Conservation (phyloP, 2,888 invertebrate species). For the Orthonychiurus folsomi region DNA sequence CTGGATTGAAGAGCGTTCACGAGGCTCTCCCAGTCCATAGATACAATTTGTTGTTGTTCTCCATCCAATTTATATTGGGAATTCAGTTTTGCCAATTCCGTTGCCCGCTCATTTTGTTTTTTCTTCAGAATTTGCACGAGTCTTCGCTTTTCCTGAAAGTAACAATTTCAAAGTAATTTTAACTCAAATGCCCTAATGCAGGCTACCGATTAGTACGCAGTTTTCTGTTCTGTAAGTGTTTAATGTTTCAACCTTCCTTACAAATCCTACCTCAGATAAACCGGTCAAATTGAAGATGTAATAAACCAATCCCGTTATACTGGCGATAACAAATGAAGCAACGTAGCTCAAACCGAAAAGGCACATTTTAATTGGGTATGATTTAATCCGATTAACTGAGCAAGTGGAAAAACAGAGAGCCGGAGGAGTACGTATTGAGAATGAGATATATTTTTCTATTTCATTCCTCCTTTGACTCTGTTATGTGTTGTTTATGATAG, state of each 20-base stretch:
- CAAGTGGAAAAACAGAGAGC: background rate
- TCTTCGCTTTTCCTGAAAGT: slow-evolving; percentile 24
- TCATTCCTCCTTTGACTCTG: background rate
- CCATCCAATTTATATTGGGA: slow-evolving; percentile 22
- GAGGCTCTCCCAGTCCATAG: slow-evolving; percentile 32
- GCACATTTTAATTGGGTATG: background rate
- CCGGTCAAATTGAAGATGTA: background rate
- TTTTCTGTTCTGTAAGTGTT: too few relatives aligned
- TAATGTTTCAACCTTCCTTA: too few relatives aligned
- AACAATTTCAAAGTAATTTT: too few relatives aligned
- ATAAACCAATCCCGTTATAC: background rate
- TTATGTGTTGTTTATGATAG: background rate
- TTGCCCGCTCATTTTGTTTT: slow-evolving; percentile 28
- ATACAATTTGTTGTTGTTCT: slow-evolving; percentile 29
- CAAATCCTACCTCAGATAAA: background rate
- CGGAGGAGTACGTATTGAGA: background rate
- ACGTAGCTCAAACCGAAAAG: background rate
- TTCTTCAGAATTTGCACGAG: slow-evolving; percentile 23
- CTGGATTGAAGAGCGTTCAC: slow-evolving; percentile 31
- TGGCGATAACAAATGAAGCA: background rate
- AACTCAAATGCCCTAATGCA: too few relatives aligned
- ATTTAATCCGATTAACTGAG: too few relatives aligned
- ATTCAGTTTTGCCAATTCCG: slow-evolving; percentile 27
- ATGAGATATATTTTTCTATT: background rate
- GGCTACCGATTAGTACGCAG: too few relatives aligned